Percentiles rank a stretch among this genome's conserved stretches.
Conservation (phyloP, 2,113 vertebrate genomes). For the Bungarus multicinctus region DNA sequence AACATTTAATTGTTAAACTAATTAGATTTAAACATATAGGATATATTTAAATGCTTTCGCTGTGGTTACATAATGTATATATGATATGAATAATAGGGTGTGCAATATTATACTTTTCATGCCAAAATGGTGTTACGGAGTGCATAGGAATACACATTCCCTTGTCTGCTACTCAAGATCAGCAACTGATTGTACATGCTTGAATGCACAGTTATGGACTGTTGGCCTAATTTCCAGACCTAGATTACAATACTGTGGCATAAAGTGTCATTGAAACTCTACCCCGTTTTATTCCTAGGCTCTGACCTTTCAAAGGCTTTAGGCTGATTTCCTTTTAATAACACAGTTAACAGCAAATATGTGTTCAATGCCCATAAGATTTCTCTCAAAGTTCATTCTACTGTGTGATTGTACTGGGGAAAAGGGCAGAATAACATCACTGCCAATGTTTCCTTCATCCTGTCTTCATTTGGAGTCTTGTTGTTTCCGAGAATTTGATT, state of each 20-base stretch:
- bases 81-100: neutral
- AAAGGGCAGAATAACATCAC: conserved; percentile 25
- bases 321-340: conserved; percentile 46
- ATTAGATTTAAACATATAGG: neutral
- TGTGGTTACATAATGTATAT: neutral
- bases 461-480: neutral
- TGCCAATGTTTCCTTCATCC: conserved; percentile 8
- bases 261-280: neutral
- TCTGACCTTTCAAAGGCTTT: conserved; percentile 61
- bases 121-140: neutral
- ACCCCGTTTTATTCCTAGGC: conserved; percentile 33
- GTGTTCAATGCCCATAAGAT: conserved; percentile 48
- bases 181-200: neutral
- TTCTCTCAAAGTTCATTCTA: conserved; percentile 60
- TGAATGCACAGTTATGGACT: neutral
- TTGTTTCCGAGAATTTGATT: neutral
- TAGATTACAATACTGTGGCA: neutral
- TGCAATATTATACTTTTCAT: neutral
- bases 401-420: conserved; percentile 23
- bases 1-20: neutral
- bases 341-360: conserved; percentile 56
- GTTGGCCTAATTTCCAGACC: neutral
- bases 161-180: neutral
- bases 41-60: neutral
- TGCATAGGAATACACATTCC: neutral